Percentiles rank a stretch among this genome's conserved stretches.
These are phyloP conservation scores for Amniataba percoides DNA, from an alignment of 2,797 vertebrate genomes.

Conservation along the genomic window DNA sequence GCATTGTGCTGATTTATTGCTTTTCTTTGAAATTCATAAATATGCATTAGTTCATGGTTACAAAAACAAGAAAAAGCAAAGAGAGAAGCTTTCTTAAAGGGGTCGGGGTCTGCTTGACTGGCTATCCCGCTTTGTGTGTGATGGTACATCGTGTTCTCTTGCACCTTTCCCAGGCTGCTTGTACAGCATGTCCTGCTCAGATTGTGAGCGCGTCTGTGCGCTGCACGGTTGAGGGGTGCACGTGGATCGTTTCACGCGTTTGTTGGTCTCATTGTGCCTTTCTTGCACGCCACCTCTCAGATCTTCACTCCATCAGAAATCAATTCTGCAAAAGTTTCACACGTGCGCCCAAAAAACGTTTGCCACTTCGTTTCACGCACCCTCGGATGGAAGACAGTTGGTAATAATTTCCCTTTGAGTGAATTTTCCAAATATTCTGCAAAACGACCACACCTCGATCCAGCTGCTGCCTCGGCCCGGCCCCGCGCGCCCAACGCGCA, in stretches of 20 bases:
- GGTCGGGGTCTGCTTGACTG: conserved; percentile 7
- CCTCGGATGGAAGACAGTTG: background rate
- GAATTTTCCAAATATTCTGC: conserved; percentile 1
- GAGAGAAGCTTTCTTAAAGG: background rate
- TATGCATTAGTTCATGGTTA: background rate
- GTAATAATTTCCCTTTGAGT: background rate
- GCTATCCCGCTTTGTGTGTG: conserved; percentile 3
- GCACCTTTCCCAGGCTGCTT: conserved; percentile 14
- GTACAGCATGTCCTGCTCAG: conserved; percentile 31
- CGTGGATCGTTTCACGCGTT: background rate
- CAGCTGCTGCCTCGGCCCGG: conserved; percentile 11
- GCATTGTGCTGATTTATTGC: too few species aligned
- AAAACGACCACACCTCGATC: conserved; percentile 63
- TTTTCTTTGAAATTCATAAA: conserved; percentile 9
- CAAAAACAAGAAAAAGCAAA: background rate
- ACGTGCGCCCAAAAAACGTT: background rate
- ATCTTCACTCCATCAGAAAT: background rate
- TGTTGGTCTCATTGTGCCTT: conserved; percentile 10
- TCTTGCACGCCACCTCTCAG: background rate
- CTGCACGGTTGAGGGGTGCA: background rate
- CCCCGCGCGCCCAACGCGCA: background rate
- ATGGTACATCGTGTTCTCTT: conserved; percentile 63
- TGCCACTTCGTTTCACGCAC: background rate
- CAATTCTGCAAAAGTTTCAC: background rate
- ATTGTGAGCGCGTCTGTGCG: background rate